phyloP scores from a whole-genome alignment of 2,113 vertebrate species.

The Rhinogobius similis region DNA sequence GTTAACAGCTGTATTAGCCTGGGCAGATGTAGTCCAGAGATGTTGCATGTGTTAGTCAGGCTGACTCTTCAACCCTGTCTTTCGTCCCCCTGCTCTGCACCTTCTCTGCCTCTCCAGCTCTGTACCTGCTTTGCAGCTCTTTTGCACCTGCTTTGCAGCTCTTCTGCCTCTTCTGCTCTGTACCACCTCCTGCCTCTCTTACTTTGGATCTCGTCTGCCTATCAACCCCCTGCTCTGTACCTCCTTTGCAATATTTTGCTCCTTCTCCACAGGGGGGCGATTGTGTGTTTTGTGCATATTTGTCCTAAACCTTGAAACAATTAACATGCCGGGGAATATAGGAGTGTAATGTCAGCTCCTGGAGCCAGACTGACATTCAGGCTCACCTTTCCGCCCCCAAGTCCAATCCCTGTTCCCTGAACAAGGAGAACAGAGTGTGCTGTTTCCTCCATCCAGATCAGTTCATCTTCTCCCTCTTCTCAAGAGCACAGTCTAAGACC shows the following conservation, averaged over 20 bases:
- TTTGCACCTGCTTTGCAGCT: constrained; percentile 18
- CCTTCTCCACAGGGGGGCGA: constrained; percentile 34
- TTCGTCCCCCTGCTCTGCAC: constrained; percentile 10
- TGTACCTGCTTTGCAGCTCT: not conserved
- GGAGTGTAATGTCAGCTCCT: constrained; percentile 56
- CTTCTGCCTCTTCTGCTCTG: constrained; percentile 24
- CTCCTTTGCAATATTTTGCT: constrained; percentile 35
- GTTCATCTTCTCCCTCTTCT: constrained; percentile 60
- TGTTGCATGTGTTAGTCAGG: constrained; percentile 13
- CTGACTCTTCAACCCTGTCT: constrained; percentile 35
- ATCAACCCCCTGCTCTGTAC: constrained; percentile 24
- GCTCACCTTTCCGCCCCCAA: constrained; percentile 42
- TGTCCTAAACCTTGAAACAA: constrained; percentile 67
- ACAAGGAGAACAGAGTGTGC: constrained; percentile 71
- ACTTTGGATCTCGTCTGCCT: not conserved
- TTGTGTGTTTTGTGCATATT: not conserved
- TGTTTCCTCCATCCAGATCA: constrained; percentile 60
- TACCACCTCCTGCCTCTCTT: constrained; percentile 11
- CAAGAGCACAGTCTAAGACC: constrained; percentile 30
- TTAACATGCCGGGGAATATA: constrained; percentile 59
- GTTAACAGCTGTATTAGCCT: constrained; percentile 35
- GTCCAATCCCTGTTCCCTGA: constrained; percentile 53
- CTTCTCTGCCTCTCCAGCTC: not conserved
- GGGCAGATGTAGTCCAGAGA: constrained; percentile 52
- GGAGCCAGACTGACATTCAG: constrained; percentile 42